Evolutionary conservation across 2,113 vertebrate genomes (phyloP), one percentile per base, ranked within the genome.

Genomic region (Saguinus imperator): DNA sequence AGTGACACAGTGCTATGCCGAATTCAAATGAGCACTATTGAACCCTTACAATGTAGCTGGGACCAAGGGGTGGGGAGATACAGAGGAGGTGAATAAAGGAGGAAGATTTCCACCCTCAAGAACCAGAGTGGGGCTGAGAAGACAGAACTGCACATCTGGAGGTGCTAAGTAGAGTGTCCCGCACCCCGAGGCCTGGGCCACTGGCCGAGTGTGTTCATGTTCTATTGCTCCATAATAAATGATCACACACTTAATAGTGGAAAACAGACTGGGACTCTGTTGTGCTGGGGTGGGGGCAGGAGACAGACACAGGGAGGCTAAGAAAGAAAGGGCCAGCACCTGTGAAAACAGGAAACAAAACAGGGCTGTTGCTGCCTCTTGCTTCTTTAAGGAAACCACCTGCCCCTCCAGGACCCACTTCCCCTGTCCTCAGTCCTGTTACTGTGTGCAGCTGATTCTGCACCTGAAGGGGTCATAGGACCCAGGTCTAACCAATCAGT

Each of bases 141-240:
- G 20, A 61, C 14, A 37, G 57, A 35, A 20, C 23, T 27, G 4
- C 3, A 35, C 12, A 10, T 1, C 52, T 29, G 66, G 32, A 35
- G 77, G 64, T 43, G 29, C 29, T 20, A 27, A 45, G 76, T 13
- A 40, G 50, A n/a, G 3, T 3, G 9, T 5, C 50, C 16, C 37
- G 1, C 50, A 8, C 14, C 11, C n/a, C 4, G 35, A 27, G 88
- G 35, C 13, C 55, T 1, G 6, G 35, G 48, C n/a, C 27, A 52
- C 1, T 66, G n/a, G 13, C 4, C 40, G 3, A 17, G 17, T 43
- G 27, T 9, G 1, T 3, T 5, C 8, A 18, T 32, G 70, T 35
- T 35, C 64, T 18, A 18, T 5, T 17, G 37, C 37, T 82, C 37
- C 20, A 1, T n/a, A 21, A 79, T 29, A n/a, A 29, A 40, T 80